Evolutionary conservation across 2,888 invertebrate genomes (phyloP), one percentile per base, ranked within the genome.

Genomic region (Brenthis hecate): DNA sequence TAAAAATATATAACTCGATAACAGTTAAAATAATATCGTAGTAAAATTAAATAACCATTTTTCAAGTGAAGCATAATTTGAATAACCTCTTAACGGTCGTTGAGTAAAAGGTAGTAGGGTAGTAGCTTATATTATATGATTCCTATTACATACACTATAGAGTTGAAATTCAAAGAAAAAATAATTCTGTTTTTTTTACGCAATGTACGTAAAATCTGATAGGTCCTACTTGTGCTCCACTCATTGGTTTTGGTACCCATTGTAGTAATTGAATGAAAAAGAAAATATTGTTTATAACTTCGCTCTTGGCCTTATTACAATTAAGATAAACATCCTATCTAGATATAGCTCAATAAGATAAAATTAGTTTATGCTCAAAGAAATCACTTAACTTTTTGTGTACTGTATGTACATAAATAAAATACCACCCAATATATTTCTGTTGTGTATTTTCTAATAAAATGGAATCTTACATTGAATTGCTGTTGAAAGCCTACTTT

Each of bases 221-320:
- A 43, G 56, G 36, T 28, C 43, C 65, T 50, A 60, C 65, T 66
- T 70, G 50, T 63, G 48, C 66, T 68, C 32, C 56, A 60, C 51
- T 67, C 69, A 66, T 72, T 72, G 75, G 72, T 74, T 74, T 72
- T 73, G 66, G 72, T 72, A 70, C 54, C 69, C 68, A 71, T 67
- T 57, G 65, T 56, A 63, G 62, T 69, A 61, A 69, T 68, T 66
- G 60, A 58, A 68, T 56, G 56, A 60, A 43, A 66, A 60, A 58
- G 36, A 64, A 61, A 65, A 51, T 43, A 57, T 63, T 47, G 14
- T 63, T 63, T 63, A 63, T 68, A 16, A 56, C 32, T 16, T 54
- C 51, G 47, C 47, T 51, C 28, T 62, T 57, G n/a, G 13, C 51
- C 51, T 53, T 13, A 11, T 14, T 14, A 47, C 6, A 47, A 63